Percentiles rank a stretch among this genome's conserved stretches.
These are phyloP conservation scores for Cherax quadricarinatus DNA, from an alignment of 1,140 invertebrate species.

Conservation along the genomic window DNA sequence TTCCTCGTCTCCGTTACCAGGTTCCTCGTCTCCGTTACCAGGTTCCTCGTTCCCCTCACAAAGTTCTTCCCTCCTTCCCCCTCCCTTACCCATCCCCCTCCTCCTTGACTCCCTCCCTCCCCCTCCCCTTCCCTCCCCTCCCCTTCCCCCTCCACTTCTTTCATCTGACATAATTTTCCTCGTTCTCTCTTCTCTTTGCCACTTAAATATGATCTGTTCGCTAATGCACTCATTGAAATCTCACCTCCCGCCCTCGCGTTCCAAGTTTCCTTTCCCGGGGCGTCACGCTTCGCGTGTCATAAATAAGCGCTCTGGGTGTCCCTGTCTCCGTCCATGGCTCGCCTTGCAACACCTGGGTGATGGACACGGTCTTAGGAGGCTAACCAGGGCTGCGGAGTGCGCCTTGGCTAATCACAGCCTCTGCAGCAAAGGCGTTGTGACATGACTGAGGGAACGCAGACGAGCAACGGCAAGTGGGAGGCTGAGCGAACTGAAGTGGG, in stretches of 20 bases:
- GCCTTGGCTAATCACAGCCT: no score
- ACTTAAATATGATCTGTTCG: conserved; percentile 70
- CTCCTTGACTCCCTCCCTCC: neutral
- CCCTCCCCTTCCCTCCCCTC: neutral
- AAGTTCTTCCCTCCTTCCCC: neutral
- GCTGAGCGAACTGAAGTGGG: conserved; percentile 31
- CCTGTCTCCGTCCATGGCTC: neutral
- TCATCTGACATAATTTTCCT: conserved; percentile 66
- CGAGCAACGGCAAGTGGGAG: neutral
- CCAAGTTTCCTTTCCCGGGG: conserved; percentile 4
- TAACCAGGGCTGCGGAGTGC: no score
- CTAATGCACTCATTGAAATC: conserved; percentile 70
- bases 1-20: no score
- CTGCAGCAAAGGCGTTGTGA: conserved; percentile 2
- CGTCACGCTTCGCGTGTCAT: neutral
- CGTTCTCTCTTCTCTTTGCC: conserved; percentile 68
- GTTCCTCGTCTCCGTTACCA: no score
- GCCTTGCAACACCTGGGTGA: no score
- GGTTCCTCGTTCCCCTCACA: neutral
- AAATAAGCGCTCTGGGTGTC: neutral
- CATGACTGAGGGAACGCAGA: neutral
- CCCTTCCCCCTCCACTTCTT: conserved; percentile 24
- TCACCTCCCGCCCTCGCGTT: conserved; percentile 46
- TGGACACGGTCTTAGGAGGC: no score
- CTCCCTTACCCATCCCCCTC: no score